phyloP scores from a whole-genome alignment of 2,888 invertebrate genomes.

The Drosophila imparisetae region DNA sequence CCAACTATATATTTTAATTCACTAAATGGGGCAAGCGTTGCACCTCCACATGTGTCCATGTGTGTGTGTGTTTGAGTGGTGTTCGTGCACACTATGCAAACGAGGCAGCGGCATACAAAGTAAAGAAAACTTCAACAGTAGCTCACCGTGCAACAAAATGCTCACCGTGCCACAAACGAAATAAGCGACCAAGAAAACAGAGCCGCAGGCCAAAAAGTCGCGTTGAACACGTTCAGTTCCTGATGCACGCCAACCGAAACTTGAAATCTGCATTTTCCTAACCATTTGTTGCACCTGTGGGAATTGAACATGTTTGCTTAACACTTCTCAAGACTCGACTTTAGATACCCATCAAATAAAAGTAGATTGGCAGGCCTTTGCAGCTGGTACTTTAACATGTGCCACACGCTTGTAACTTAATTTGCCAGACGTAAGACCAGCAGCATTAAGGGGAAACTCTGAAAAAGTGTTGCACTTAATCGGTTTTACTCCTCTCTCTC shows the following conservation, averaged over 20 bases:
- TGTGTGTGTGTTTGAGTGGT: constrained; percentile 5
- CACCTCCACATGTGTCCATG: constrained; percentile 1
- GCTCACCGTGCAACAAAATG: constrained; percentile 19
- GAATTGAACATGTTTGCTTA: background rate
- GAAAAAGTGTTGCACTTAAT: constrained; percentile 48
- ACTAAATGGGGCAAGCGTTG: constrained; percentile 69
- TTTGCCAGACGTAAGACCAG: constrained; percentile 34
- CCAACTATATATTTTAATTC: constrained; percentile 45
- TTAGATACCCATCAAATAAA: background rate
- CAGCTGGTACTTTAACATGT: background rate
- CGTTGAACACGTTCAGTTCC: constrained; percentile 67
- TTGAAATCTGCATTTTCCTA: constrained; percentile 13
- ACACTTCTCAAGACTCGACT: background rate
- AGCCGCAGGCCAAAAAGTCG: constrained; percentile 23
- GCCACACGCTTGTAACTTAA: constrained; percentile 54
- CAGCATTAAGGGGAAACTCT: constrained; percentile 4
- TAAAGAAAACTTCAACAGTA: constrained; percentile 3
- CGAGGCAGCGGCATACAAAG: constrained; percentile 32
- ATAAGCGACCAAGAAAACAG: constrained; percentile 1
- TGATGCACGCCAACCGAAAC: constrained; percentile 47
- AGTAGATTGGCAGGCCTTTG: background rate
- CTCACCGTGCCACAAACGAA: constrained; percentile 22
- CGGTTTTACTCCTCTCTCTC: constrained; percentile 32
- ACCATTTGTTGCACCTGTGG: background rate
- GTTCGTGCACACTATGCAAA: constrained; percentile 51